A percentile compares a stretch with the other conserved stretches of the same genome.
phyloP scores from a whole-genome alignment of 2,888 invertebrate genomes.

The Emesis castigata region DNA sequence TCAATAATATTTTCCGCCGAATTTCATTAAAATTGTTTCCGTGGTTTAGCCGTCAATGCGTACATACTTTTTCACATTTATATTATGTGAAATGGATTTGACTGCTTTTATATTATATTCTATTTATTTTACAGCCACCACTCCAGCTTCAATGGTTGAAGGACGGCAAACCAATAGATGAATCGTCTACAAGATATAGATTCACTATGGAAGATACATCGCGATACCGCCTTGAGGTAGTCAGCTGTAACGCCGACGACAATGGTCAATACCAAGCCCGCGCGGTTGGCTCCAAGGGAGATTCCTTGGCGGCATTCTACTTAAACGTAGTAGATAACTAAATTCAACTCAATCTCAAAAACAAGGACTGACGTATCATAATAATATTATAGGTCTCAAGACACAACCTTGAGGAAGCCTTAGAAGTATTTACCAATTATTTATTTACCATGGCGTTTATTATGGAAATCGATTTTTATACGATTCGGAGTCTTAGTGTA shows the following conservation, averaged over 20 bases:
- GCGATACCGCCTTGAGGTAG: constrained; percentile 94
- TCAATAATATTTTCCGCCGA: too few relatives aligned
- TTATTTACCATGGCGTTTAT: constrained; percentile 69
- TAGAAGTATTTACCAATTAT: constrained; percentile 68
- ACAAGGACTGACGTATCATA: constrained; percentile 77
- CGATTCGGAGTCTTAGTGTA: constrained; percentile 84
- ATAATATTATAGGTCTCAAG: constrained; percentile 72
- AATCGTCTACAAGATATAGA: constrained; percentile 93
- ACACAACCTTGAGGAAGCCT: constrained; percentile 76
- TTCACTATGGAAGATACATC: constrained; percentile 95
- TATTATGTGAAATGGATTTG: too few relatives aligned
- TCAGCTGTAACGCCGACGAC: constrained; percentile 93
- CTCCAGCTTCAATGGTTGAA: constrained; percentile 95
- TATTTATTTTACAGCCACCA: constrained; percentile 81
- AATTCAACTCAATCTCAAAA: constrained; percentile 65
- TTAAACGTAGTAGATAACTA: constrained; percentile 92
- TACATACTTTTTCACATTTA: too few relatives aligned
- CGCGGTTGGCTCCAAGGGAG: constrained; percentile 96
- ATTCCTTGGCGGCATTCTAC: constrained; percentile 95
- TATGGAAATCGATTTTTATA: constrained; percentile 82
- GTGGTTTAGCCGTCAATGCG: too few relatives aligned
- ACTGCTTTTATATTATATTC: too few relatives aligned
- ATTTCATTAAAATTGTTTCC: too few relatives aligned
- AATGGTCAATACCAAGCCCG: constrained; percentile 96
- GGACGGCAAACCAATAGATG: constrained; percentile 96